A percentile compares a stretch with the other conserved stretches of the same genome.
These are phyloP conservation scores for Prolemur simus DNA, from an alignment of 2,113 vertebrate genomes.

Conservation along the genomic window DNA sequence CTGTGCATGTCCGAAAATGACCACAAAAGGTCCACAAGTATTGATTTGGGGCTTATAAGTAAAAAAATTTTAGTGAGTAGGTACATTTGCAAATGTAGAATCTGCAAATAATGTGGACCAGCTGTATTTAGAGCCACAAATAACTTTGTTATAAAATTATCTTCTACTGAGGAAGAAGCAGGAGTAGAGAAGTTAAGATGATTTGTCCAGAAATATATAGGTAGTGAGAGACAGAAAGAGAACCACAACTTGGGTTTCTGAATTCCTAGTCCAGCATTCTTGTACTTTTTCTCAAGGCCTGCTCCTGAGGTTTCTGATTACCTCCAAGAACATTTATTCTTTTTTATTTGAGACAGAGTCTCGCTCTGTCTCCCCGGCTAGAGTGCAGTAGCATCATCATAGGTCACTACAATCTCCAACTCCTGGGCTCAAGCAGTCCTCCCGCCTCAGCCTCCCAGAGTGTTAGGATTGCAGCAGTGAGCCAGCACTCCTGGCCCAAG, in stretches of 20 bases:
- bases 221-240: background rate
- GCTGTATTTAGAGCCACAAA: background rate
- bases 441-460: background rate
- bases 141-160: background rate
- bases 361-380: background rate
- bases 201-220: background rate
- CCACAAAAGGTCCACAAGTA: background rate
- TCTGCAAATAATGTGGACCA: background rate
- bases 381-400: background rate
- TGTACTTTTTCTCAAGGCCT: background rate
- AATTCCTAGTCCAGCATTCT: background rate
- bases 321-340: background rate
- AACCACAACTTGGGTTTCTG: background rate
- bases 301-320: constrained; percentile 1
- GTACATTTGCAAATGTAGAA: background rate
- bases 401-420: background rate
- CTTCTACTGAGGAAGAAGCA: background rate
- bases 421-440: background rate
- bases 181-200: background rate
- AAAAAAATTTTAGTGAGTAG: background rate
- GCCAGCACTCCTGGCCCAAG: background rate
- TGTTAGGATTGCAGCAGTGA: background rate
- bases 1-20: background rate
- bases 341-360: background rate
- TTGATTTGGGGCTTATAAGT: background rate